Evolutionary conservation across 64 coral and sea anemone species (phyloP).

Genomic region (Stichodactyla helianthus): DNA sequence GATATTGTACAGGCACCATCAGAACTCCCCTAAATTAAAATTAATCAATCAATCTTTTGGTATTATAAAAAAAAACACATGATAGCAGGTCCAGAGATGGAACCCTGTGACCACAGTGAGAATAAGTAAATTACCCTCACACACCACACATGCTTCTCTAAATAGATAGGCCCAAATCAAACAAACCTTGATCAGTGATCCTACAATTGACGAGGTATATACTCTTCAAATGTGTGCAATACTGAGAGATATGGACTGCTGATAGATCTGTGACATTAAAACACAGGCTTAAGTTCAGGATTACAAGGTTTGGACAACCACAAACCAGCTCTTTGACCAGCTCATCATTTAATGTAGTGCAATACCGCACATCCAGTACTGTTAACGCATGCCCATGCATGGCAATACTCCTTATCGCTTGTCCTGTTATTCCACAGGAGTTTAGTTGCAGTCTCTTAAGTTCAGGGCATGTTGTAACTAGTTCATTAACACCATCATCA

Average conservation of each 20-base stretch:
- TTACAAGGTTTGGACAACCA: constrained; percentile 34
- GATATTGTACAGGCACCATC: too few relatives aligned
- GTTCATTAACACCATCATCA: constrained; percentile 67
- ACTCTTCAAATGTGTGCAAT: constrained; percentile 54
- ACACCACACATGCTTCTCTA: too few relatives aligned
- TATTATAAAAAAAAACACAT: too few relatives aligned
- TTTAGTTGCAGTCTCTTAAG: constrained; percentile 71
- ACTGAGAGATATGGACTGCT: constrained; percentile 35
- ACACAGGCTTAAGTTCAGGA: constrained; percentile 88
- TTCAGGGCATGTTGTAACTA: constrained; percentile 61
- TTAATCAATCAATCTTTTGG: too few relatives aligned
- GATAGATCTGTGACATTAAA: constrained; percentile 76
- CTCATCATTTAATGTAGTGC: constrained; percentile 57
- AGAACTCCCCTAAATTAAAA: too few relatives aligned
- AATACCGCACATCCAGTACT: constrained; percentile 70
- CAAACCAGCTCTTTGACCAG: constrained; percentile 53
- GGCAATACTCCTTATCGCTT: constrained; percentile 51
- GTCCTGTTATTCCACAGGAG: constrained; percentile 70
- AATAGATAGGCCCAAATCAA: neutral
- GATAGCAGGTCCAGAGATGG: too few relatives aligned
- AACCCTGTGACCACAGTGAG: too few relatives aligned
- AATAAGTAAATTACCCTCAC: too few relatives aligned
- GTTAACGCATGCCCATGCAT: constrained; percentile 42
- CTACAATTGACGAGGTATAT: constrained; percentile 88
- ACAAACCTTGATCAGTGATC: constrained; percentile 85